These are phyloP conservation scores for Biston stratarius DNA, from an alignment of 2,888 invertebrate species.

Conservation along the genomic window DNA sequence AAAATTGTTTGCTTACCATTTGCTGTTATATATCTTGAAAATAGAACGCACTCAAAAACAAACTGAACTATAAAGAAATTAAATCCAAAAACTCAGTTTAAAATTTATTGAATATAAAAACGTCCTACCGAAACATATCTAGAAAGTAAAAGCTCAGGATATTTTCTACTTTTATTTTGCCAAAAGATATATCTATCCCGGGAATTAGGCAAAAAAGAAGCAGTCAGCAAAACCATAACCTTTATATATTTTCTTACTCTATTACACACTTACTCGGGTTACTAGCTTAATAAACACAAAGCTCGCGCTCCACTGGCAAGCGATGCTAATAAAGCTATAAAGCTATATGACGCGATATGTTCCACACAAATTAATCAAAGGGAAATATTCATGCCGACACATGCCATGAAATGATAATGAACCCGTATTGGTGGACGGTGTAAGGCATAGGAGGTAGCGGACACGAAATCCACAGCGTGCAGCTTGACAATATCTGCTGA, in stretches of 20 bases:
- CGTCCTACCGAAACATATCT: too few species aligned
- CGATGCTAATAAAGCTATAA: constrained; percentile 68
- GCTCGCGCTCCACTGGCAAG: constrained; percentile 56
- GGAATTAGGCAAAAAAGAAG: background rate
- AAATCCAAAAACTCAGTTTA: too few species aligned
- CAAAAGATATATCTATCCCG: background rate
- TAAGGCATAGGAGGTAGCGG: constrained; percentile 46
- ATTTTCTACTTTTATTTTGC: too few species aligned
- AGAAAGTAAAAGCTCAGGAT: too few species aligned
- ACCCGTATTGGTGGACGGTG: constrained; percentile 62
- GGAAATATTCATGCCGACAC: constrained; percentile 84
- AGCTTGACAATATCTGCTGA: background rate
- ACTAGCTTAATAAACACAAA: constrained; percentile 42
- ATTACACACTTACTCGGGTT: constrained; percentile 4
- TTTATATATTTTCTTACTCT: background rate
- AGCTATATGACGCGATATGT: constrained; percentile 40
- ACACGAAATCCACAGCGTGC: background rate
- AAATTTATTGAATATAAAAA: too few species aligned
- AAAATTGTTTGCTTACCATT: too few species aligned
- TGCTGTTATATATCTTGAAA: too few species aligned
- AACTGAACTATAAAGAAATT: too few species aligned
- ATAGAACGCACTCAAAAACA: too few species aligned
- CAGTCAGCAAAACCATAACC: constrained; percentile 7
- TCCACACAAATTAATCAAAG: constrained; percentile 82
- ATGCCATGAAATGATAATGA: constrained; percentile 84